Evolutionary conservation across 2,888 invertebrate genomes (phyloP), one percentile per base, ranked within the genome.

Genomic region (Trichogramma evanescens): DNA sequence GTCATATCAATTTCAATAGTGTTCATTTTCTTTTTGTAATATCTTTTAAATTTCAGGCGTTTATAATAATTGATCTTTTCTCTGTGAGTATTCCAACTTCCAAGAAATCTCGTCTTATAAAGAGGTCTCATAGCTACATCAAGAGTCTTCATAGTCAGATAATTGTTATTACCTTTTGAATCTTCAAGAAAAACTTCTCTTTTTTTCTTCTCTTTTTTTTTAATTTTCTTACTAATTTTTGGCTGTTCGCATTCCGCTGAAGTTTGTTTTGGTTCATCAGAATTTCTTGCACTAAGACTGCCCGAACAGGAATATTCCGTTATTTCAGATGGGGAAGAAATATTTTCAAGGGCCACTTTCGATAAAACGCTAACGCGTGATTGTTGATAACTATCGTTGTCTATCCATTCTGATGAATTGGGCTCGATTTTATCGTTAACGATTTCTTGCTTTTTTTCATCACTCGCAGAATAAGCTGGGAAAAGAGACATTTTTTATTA

Each of bases 81-180:
- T 8, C 57, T 62, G n/a, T 10, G 39, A 7, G 51, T 13, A 43
- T 10, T 40, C 13, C 54, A 62, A 39, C 63, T 50, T 39, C 52
- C 42, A 10, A 45, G 46, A 40, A 26, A 26, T 26, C 26, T 26
- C 26, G 26, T 26, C 26, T 26, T 26, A 61, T 80, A 89, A 77
- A 80, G 80, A 0, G 89, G 86, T 56, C 84, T 81, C 0, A 84
- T 82, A 1, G 86, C 85, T 58, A 83, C 82, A 63, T 85, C 83
- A 9, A 90, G 80, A 0, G 85, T 88, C 44, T 81, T 77, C 3
- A 88, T 82, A 1, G 78, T 78, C 50, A 83, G 77, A 72, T 86
- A 86, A 54, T 82, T 84, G 54, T 74, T 78, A 50, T 84, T 85
- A 53, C 81, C 74, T 51, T 77, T 79, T 66, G 80, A 82, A 68